phyloP scores from a whole-genome alignment of 1,140 invertebrate genomes.

The Maniola jurtina region DNA sequence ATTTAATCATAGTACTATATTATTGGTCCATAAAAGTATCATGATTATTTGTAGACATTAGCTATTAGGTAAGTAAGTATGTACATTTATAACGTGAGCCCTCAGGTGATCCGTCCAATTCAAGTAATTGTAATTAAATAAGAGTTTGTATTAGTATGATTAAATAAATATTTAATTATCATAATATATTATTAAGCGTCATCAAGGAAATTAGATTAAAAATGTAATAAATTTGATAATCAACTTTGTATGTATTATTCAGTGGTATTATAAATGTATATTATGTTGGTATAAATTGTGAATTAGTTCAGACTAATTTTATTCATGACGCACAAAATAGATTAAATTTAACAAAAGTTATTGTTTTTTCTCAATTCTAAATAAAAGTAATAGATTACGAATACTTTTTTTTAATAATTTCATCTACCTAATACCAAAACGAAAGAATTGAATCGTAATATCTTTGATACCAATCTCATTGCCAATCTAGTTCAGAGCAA shows the following conservation, averaged over 20 bases:
- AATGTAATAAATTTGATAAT: not conserved
- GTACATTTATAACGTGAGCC: conserved; percentile 41
- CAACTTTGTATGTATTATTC: not conserved
- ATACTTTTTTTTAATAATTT: no score
- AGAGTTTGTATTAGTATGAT: conserved; percentile 17
- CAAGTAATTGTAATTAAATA: conserved; percentile 30
- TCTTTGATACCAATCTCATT: no score
- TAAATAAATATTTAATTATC: not conserved
- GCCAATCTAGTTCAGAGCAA: no score
- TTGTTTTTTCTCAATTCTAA: conserved; percentile 16
- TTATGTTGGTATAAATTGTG: not conserved
- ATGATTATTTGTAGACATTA: not conserved
- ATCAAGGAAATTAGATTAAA: not conserved
- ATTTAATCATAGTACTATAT: no score
- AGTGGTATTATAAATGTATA: no score
- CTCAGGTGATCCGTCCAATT: conserved; percentile 59
- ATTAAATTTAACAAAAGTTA: conserved; percentile 2
- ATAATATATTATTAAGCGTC: conserved; percentile 3
- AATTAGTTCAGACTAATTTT: not conserved
- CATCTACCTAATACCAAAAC: no score
- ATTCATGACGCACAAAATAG: not conserved
- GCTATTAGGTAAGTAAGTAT: conserved; percentile 8
- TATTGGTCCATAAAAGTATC: no score
- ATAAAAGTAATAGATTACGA: not conserved
- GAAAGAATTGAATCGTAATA: no score